A percentile compares a stretch with the other conserved stretches of the same genome.
These are phyloP conservation scores for Lochmaea crataegi DNA, from an alignment of 2,888 invertebrate genomes.

Conservation along the genomic window DNA sequence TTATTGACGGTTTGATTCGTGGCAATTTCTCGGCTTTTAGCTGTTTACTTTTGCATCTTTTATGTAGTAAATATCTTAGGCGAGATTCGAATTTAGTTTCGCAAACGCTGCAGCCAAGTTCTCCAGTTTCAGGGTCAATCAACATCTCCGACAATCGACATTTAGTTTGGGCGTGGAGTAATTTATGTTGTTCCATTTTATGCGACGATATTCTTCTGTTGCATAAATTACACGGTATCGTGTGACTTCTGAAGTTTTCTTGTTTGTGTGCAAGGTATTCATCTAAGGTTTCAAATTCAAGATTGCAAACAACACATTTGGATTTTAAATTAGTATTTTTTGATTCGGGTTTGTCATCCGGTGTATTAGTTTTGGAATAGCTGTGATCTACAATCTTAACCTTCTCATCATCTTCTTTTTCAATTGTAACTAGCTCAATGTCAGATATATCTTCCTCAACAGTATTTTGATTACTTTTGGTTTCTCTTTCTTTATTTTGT, in stretches of 20 bases:
- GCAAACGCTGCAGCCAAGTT: background rate
- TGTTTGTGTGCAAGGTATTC: background rate
- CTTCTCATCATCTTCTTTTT: background rate
- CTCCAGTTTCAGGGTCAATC: background rate
- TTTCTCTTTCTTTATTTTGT: background rate
- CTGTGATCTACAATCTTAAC: background rate
- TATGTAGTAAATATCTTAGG: background rate
- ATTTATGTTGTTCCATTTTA: background rate
- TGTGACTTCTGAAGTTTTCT: background rate
- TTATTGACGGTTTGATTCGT: background rate
- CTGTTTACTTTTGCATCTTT: background rate
- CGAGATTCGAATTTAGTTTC: background rate
- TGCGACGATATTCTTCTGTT: background rate
- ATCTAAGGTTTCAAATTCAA: background rate
- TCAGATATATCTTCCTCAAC: background rate
- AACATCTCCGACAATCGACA: background rate
- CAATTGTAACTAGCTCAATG: background rate
- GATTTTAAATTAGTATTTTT: background rate
- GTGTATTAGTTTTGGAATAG: background rate
- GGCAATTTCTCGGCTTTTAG: background rate
- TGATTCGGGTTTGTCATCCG: background rate
- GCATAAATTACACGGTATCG: background rate
- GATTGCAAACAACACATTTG: background rate
- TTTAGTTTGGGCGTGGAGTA: background rate
- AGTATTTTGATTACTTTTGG: background rate